phyloP scores from a whole-genome alignment of 2,888 invertebrate species.

The Helobdella robusta region DNA sequence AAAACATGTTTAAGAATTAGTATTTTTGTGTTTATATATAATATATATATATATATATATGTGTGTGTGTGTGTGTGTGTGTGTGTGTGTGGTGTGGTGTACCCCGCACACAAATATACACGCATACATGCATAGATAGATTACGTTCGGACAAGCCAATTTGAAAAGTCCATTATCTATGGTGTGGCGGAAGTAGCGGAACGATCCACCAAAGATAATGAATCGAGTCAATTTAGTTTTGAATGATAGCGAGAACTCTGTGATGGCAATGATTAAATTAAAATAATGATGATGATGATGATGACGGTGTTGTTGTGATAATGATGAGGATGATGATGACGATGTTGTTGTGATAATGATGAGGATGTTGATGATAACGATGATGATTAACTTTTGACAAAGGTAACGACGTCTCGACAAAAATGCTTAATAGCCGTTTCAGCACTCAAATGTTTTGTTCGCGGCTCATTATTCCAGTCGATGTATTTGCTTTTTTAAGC shows the following conservation, averaged over 20 bases:
- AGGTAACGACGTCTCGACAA: too few species aligned
- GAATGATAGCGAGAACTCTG: too few species aligned
- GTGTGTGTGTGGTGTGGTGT: background rate
- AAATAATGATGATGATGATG: background rate
- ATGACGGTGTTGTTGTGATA: too few species aligned
- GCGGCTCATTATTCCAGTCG: too few species aligned
- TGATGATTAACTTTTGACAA: background rate
- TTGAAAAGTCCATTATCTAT: conserved; percentile 13
- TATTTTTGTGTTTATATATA: too few species aligned
- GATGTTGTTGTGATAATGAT: background rate
- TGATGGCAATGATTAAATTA: background rate
- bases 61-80: background rate
- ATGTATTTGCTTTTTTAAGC: too few species aligned
- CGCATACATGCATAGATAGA: background rate
- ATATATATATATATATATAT: conserved; percentile 1
- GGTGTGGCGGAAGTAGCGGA: background rate
- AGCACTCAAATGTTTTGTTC: too few species aligned
- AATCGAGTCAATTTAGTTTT: conserved; percentile 20
- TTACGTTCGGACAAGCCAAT: too few species aligned
- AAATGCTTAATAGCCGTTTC: too few species aligned
- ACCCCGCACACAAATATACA: background rate
- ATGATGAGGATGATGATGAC: background rate
- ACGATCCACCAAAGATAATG: conserved; percentile 8
- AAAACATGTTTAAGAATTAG: too few species aligned
- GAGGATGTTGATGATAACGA: background rate